Evolutionary conservation across 2,113 vertebrate species (phyloP).

Genomic region (Austrofundulus limnaeus): DNA sequence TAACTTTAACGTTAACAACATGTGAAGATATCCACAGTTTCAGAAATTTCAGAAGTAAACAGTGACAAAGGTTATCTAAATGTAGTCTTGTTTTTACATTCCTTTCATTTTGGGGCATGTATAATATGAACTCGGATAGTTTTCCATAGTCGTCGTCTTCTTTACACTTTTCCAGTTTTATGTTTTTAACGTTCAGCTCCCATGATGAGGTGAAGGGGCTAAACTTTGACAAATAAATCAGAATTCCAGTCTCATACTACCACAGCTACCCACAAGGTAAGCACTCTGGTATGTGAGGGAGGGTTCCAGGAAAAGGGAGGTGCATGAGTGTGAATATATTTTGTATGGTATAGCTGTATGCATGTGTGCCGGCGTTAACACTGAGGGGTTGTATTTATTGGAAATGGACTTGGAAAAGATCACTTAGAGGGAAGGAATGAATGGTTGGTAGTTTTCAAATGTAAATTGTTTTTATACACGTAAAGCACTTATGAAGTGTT

Average conservation of each 20-base stretch:
- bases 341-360: constrained; percentile 8
- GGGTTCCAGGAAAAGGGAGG: constrained; percentile 57
- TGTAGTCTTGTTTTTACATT: constrained; percentile 15
- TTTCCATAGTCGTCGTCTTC: constrained; percentile 5
- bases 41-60: background rate
- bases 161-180: constrained; percentile 13
- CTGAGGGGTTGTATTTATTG: constrained; percentile 7
- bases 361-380: constrained; percentile 8
- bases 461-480: constrained; percentile 18
- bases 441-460: constrained; percentile 7
- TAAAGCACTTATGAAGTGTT: constrained; percentile 23
- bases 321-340: constrained; percentile 5
- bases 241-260: constrained; percentile 42
- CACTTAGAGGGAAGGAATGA: constrained; percentile 2
- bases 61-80: constrained; percentile 1
- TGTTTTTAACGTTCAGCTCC: constrained; percentile 23
- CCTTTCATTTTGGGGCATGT: background rate
- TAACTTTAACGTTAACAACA: background rate
- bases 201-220: constrained; percentile 25
- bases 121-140: constrained; percentile 27
- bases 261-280: constrained; percentile 49
- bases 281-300: constrained; percentile 65
- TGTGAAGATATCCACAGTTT: background rate
- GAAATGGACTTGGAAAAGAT: constrained; percentile 2
- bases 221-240: constrained; percentile 55